Percentiles rank a stretch among this genome's conserved stretches.
These are phyloP conservation scores for Drosophila ananassae DNA, from an alignment of 1,140 invertebrate species.

Conservation along the genomic window DNA sequence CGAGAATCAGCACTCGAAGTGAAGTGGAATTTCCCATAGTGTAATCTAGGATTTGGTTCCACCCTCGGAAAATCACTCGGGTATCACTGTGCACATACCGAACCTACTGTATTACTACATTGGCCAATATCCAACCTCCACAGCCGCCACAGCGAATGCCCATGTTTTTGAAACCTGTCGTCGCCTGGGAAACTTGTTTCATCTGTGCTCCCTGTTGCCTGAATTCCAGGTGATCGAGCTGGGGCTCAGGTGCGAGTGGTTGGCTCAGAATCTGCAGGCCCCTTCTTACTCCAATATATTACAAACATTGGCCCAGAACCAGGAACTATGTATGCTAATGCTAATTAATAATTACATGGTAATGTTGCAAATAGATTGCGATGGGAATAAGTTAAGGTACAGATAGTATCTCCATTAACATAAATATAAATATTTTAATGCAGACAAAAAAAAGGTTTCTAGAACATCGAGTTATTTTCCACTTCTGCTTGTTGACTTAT, in stretches of 20 bases:
- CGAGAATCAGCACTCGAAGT: slow-evolving; percentile 26
- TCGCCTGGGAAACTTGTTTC: slow-evolving; percentile 45
- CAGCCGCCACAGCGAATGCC: slow-evolving; percentile 2
- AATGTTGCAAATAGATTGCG: slow-evolving; percentile 33
- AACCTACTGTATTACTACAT: slow-evolving; percentile 15
- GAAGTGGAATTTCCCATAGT: slow-evolving; percentile 51
- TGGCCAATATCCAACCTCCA: not conserved
- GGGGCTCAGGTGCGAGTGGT: not conserved
- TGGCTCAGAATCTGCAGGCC: slow-evolving; percentile 8
- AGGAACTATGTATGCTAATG: slow-evolving; percentile 36
- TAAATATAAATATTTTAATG: slow-evolving; percentile 28
- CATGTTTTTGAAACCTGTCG: slow-evolving; percentile 31
- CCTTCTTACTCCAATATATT: not conserved
- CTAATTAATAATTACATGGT: slow-evolving; percentile 46
- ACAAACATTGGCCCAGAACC: slow-evolving; percentile 15
- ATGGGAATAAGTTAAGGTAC: slow-evolving; percentile 18
- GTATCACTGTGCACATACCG: slow-evolving; percentile 38
- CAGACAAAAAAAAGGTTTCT: slow-evolving; percentile 22
- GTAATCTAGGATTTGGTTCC: slow-evolving; percentile 21
- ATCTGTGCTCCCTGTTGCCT: slow-evolving; percentile 19
- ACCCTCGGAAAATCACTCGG: slow-evolving; percentile 31
- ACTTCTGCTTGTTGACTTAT: not conserved
- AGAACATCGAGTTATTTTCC: not conserved
- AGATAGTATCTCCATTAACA: slow-evolving; percentile 23
- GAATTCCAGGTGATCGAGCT: slow-evolving; percentile 30